phyloP scores from a whole-genome alignment of 2,888 invertebrate genomes.

The Hedya salicella region DNA sequence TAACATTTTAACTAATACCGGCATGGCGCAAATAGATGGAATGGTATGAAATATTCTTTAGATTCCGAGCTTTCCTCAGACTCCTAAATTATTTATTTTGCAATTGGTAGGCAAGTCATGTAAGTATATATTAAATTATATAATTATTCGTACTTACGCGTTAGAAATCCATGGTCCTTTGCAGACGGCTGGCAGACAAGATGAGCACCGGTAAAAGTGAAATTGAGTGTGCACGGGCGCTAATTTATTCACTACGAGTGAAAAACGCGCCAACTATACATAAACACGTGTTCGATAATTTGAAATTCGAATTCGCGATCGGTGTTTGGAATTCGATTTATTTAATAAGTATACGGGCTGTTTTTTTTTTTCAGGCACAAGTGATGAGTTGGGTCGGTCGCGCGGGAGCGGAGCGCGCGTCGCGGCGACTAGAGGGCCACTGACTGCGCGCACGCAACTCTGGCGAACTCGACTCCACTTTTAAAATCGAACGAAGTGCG shows the following conservation, averaged over 20 bases:
- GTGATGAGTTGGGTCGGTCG: conserved; percentile 64
- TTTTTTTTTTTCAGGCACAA: conserved; percentile 35
- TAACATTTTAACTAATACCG: conserved; percentile 9
- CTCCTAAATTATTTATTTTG: neutral
- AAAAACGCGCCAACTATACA: conserved; percentile 79
- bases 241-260: conserved; percentile 76
- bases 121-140: conserved; percentile 42
- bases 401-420: conserved; percentile 71
- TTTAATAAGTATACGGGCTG: conserved; percentile 25
- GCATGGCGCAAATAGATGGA: conserved; percentile 7
- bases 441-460: conserved; percentile 71
- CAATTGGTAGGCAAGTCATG: too few relatives aligned
- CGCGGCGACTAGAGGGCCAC: conserved; percentile 79
- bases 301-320: conserved; percentile 57
- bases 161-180: conserved; percentile 65
- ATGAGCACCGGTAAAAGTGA: conserved; percentile 75
- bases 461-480: conserved; percentile 66
- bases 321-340: conserved; percentile 41
- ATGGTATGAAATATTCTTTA: neutral
- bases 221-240: conserved; percentile 70
- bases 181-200: conserved; percentile 68
- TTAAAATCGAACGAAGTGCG: conserved; percentile 67
- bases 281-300: conserved; percentile 75
- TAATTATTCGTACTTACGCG: conserved; percentile 65
- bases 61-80: neutral